Percentiles rank a stretch among this genome's conserved stretches.
Evolutionary conservation across 92 coral and sea anemone species (phyloP).

Genomic region (Epizoanthus scotinus): DNA sequence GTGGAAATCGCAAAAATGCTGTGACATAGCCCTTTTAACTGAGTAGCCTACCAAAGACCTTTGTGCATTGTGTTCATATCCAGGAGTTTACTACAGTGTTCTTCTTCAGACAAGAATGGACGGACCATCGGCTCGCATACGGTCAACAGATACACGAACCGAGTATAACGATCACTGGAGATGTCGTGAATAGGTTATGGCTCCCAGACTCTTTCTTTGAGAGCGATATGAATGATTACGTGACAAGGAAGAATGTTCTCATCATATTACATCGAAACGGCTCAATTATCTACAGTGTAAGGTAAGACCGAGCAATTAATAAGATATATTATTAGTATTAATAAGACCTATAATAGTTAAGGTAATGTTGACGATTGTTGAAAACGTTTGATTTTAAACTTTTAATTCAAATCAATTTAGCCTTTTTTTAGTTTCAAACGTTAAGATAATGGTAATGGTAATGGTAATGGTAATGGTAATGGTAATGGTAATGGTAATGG

Average conservation of each 20-base stretch:
- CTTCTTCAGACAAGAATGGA: conserved; percentile 55
- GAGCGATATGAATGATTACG: conserved; percentile 41
- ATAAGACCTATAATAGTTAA: background rate
- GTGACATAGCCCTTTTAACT: too few relatives aligned
- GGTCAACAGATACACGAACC: conserved; percentile 42
- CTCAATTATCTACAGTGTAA: conserved; percentile 35
- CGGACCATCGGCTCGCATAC: conserved; percentile 47
- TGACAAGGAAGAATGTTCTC: conserved; percentile 29
- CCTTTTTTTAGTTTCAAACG: too few relatives aligned
- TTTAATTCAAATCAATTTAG: too few relatives aligned
- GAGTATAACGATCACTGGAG: conserved; percentile 33
- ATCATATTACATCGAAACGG: conserved; percentile 42
- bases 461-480: too few relatives aligned
- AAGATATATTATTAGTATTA: background rate
- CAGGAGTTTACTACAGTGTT: conserved; percentile 52
- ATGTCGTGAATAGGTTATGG: conserved; percentile 45
- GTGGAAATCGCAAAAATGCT: too few relatives aligned
- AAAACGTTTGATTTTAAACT: too few relatives aligned
- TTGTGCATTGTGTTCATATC: background rate
- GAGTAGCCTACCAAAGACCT: background rate
- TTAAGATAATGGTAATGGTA: too few relatives aligned
- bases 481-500: too few relatives aligned
- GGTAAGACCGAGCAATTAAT: conserved; percentile 10
- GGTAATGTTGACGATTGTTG: too few relatives aligned
- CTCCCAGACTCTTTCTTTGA: conserved; percentile 51